These are phyloP conservation scores for Oryzias dopingdopingensis DNA, from an alignment of 2,797 vertebrate species.

Conservation along the genomic window DNA sequence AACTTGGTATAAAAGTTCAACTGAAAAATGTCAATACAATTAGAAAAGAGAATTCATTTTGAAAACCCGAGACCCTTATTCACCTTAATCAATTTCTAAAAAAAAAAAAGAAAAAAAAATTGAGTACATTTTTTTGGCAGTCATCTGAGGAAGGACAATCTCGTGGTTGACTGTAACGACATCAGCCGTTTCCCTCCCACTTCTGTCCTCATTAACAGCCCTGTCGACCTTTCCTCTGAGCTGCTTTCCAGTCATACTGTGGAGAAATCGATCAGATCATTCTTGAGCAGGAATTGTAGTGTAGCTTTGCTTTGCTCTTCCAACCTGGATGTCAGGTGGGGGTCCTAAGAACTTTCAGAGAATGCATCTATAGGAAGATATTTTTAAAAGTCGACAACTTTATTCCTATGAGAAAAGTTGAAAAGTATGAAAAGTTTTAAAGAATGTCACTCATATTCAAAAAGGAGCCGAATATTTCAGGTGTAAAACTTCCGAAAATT, in stretches of 20 bases:
- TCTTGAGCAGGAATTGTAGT: constrained; percentile 62
- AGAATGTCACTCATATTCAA: constrained; percentile 15
- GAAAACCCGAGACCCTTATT: no score
- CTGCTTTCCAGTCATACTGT: constrained; percentile 59
- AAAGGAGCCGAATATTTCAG: constrained; percentile 1
- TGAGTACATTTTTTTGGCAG: constrained; percentile 45
- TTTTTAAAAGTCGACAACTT: background rate
- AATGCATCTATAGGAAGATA: background rate
- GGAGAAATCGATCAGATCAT: constrained; percentile 62
- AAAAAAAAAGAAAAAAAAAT: no score
- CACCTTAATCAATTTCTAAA: no score
- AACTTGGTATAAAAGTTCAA: no score
- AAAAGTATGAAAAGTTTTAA: background rate
- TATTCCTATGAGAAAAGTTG: background rate
- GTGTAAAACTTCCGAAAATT: constrained; percentile 3
- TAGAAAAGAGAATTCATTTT: no score
- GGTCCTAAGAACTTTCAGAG: background rate
- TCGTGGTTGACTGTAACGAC: constrained; percentile 49
- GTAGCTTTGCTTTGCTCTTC: constrained; percentile 28
- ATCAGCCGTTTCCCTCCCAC: constrained; percentile 44
- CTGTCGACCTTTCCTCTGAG: constrained; percentile 64
- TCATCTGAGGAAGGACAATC: constrained; percentile 45
- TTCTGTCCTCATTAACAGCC: constrained; percentile 60
- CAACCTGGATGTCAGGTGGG: constrained; percentile 24
- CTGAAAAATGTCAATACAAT: no score